Percentiles rank a stretch among this genome's conserved stretches.
phyloP scores from a whole-genome alignment of 2,113 vertebrate species.

The Ivindomyrus marchei region DNA sequence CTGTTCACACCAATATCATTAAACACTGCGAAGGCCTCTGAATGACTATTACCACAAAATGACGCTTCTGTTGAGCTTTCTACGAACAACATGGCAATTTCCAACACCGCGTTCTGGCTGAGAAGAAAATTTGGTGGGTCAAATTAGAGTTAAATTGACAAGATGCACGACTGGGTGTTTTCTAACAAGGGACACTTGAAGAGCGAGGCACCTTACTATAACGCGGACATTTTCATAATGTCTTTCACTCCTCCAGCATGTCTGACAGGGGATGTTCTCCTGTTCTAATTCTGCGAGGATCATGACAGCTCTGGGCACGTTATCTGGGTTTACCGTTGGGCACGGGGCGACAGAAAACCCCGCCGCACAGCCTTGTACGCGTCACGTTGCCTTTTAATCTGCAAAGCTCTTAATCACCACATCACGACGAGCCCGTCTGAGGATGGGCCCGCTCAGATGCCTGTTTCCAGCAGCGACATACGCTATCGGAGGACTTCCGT shows the following conservation, averaged over 20 bases:
- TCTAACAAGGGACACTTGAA: background rate
- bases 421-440: background rate
- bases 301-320: background rate
- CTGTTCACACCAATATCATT: constrained; percentile 9
- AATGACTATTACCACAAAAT: background rate
- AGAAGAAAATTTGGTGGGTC: constrained; percentile 4
- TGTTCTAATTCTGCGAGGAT: background rate
- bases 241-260: background rate
- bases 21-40: background rate
- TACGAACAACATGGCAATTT: constrained; percentile 5
- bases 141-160: background rate
- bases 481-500: background rate
- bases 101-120: background rate
- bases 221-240: background rate
- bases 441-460: background rate
- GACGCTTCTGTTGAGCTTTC: background rate
- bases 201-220: background rate
- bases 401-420: constrained; percentile 5
- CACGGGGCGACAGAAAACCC: background rate
- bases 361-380: background rate
- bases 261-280: background rate
- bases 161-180: background rate
- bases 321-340: constrained; percentile 4
- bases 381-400: constrained; percentile 3
- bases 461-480: background rate